phyloP scores from a whole-genome alignment of 2,888 invertebrate species.

The Acronicta alni region DNA sequence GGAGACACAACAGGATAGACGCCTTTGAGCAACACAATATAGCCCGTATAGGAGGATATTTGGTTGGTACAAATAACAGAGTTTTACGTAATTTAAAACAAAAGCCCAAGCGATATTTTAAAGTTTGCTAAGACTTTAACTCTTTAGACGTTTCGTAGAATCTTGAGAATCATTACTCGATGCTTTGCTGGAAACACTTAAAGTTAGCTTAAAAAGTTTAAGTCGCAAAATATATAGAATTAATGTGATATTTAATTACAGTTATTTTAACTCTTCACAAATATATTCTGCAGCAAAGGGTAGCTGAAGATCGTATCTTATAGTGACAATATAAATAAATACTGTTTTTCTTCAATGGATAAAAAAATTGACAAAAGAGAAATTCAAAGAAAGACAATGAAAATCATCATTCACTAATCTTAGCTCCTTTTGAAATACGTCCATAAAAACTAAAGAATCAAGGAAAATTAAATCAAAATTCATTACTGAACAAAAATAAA shows the following conservation, averaged over 20 bases:
- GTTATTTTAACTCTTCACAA: not conserved
- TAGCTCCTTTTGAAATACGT: conserved; percentile 15
- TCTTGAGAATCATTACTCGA: not conserved
- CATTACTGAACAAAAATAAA: conserved; percentile 40
- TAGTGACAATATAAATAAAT: not conserved
- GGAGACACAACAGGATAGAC: conserved; percentile 12
- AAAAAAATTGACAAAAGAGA: conserved; percentile 2
- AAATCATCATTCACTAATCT: conserved; percentile 15
- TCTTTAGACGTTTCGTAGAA: conserved; percentile 4
- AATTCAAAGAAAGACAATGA: conserved; percentile 16
- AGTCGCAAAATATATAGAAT: not conserved
- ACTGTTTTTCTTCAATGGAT: not conserved
- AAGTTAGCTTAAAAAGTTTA: not conserved
- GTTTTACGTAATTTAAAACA: conserved; percentile 13
- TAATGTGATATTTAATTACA: not conserved
- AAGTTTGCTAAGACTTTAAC: conserved; percentile 12
- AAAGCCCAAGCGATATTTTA: conserved; percentile 13
- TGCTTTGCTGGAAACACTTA: not conserved
- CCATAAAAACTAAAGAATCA: conserved; percentile 12
- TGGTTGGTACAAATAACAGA: conserved; percentile 14
- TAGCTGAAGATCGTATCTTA: not conserved
- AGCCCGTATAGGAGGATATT: conserved; percentile 7
- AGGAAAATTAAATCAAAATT: conserved; percentile 33
- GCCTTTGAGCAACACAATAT: conserved; percentile 29
- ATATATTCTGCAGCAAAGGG: too few species aligned